Evolutionary conservation across 2,888 invertebrate species (phyloP), one percentile per base, ranked within the genome.

Genomic region (Sarcophaga caerulescens): DNA sequence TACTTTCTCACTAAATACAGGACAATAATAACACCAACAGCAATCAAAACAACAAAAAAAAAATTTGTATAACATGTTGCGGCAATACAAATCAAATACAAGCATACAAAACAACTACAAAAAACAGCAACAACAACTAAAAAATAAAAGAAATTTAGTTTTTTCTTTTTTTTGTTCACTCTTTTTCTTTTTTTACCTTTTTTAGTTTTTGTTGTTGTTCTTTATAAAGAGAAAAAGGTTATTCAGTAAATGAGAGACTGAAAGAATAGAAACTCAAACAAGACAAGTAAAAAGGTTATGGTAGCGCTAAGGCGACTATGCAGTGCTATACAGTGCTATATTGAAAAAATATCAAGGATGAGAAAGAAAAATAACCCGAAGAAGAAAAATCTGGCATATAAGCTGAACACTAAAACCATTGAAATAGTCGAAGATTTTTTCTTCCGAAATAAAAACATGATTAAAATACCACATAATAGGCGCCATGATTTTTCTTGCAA

Each of bases 71-170:
- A 76, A 71, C 52, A 57, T 80, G 76, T 85, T 85, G 84, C 73
- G 77, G 77, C 77, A 69, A 65, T 57, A 76, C 65, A 77, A 81
- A 81, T 73, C 63, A 85, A 84, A 73, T 69, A 77, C 73, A 76
- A 81, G n/a, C 77, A 52, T 4, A 65, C 59, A 35, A 35, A 6
- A 35, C 59, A 60, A 70, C 78, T 81, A 71, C 62, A 71, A 76
- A 63, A 66, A 14, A 66, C 21, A 19, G 10, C 3, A 6, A n/a
- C 62, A 63, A 23, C 63, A 63, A 25, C 63, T 23, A 12, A 5
- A 52, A 52, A 52, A 17, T 2, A 52, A 52, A 17, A 52, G 0
- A 52, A 12, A 52, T 4, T 12, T 5, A 12, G 3, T 12, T 14
- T 52, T 52, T 17, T 52, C 0, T 52, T 52, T 14, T 4, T 52